These are phyloP conservation scores for Clavelina lepadiformis DNA, from an alignment of 23 tunicate species.

Conservation along the genomic window DNA sequence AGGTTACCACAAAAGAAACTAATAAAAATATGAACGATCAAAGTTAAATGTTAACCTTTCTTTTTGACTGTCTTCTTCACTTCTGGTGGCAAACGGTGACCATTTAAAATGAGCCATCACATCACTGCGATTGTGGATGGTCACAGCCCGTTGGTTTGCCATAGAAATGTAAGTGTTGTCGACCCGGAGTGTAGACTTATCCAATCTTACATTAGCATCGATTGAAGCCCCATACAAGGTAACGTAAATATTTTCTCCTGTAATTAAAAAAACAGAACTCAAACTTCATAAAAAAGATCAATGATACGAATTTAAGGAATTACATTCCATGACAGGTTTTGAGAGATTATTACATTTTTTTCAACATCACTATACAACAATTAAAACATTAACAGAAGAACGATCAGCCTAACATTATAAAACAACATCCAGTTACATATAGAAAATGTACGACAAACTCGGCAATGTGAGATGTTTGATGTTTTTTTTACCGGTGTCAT, in stretches of 20 bases:
- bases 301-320: no score
- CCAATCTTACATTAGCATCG: conserved; percentile 85
- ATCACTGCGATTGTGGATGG: conserved; percentile 77
- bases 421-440: no score
- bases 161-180: conserved; percentile 89
- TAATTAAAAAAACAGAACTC: not conserved
- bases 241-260: conserved; percentile 70
- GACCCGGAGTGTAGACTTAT: conserved; percentile 65
- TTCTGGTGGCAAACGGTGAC: conserved; percentile 76
- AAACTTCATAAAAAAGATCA: no score
- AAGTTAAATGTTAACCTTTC: conserved; percentile 68
- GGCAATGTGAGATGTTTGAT: not conserved
- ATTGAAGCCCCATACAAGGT: conserved; percentile 76
- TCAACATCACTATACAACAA: not conserved
- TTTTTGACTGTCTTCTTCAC: conserved; percentile 78
- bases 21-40: no score
- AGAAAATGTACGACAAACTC: not conserved
- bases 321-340: not conserved
- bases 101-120: conserved; percentile 78
- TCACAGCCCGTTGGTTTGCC: conserved; percentile 82
- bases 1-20: no score
- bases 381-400: no score
- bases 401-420: no score
- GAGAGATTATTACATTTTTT: not conserved
- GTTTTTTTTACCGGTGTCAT: conserved; percentile 61